These are phyloP conservation scores for Syngnathus acus DNA, from an alignment of 2,797 vertebrate species.

Conservation along the genomic window DNA sequence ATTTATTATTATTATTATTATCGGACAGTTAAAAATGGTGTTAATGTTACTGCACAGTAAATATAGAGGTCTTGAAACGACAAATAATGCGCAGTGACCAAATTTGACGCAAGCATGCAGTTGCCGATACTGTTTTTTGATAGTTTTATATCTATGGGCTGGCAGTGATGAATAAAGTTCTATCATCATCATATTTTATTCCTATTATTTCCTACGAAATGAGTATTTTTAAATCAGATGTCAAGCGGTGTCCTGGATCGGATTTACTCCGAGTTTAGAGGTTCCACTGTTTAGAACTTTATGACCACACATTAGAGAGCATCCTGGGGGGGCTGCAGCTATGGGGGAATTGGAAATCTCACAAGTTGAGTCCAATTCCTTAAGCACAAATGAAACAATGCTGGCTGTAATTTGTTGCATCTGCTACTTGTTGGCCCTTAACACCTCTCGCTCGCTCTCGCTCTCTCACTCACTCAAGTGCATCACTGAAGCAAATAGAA, in stretches of 20 bases:
- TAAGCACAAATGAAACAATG: not conserved
- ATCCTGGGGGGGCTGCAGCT: not conserved
- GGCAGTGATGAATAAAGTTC: not conserved
- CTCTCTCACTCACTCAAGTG: not conserved
- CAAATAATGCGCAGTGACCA: no score
- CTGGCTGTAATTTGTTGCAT: constrained; percentile 3
- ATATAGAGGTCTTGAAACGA: not conserved
- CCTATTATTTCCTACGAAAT: not conserved
- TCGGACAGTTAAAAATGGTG: not conserved
- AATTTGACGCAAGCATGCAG: not conserved
- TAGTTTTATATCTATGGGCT: not conserved
- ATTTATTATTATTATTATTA: no score
- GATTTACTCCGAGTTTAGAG: not conserved
- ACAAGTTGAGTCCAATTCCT: constrained; percentile 1
- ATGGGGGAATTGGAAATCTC: not conserved
- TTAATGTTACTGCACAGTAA: not conserved
- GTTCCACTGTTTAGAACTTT: not conserved
- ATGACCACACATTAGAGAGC: not conserved
- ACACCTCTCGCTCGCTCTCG: not conserved
- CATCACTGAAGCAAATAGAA: constrained; percentile 1
- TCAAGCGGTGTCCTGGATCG: not conserved
- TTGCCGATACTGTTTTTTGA: not conserved
- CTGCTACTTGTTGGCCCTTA: constrained; percentile 3
- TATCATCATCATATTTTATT: not conserved
- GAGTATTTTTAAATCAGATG: not conserved